Conservation (phyloP, 2,888 invertebrate species). For the Clivina fossor region DNA sequence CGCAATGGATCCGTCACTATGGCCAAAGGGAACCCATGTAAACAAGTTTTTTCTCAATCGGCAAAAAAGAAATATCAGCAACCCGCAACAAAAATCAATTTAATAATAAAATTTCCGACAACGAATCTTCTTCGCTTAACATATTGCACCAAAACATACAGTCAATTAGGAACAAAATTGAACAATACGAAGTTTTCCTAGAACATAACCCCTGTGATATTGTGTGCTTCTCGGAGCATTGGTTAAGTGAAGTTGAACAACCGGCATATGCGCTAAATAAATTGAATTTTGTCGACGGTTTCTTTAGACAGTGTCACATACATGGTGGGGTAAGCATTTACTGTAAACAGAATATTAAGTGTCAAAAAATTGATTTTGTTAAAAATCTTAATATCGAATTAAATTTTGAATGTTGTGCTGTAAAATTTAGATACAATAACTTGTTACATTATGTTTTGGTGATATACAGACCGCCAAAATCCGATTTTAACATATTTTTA, state of each 20-base stretch:
- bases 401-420: not conserved
- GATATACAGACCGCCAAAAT: slow-evolving; percentile 1
- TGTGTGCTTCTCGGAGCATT: slow-evolving; percentile 5
- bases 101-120: too few species aligned
- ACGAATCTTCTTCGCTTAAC: too few species aligned
- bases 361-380: not conserved
- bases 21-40: too few species aligned
- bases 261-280: not conserved
- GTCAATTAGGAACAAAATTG: not conserved
- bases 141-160: not conserved
- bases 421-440: not conserved
- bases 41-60: too few species aligned
- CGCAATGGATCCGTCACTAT: too few species aligned
- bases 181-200: not conserved
- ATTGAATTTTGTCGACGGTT: not conserved
- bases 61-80: too few species aligned
- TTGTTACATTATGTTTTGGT: not conserved
- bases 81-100: too few species aligned
- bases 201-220: not conserved
- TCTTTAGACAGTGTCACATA: not conserved
- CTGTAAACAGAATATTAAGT: slow-evolving; percentile 1
- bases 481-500: not conserved
- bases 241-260: not conserved
- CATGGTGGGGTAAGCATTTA: slow-evolving; percentile 3
- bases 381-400: not conserved